Base-by-base conservation (phyloP, 2,113 vertebrate genomes). In the Rynchops niger region DNA sequence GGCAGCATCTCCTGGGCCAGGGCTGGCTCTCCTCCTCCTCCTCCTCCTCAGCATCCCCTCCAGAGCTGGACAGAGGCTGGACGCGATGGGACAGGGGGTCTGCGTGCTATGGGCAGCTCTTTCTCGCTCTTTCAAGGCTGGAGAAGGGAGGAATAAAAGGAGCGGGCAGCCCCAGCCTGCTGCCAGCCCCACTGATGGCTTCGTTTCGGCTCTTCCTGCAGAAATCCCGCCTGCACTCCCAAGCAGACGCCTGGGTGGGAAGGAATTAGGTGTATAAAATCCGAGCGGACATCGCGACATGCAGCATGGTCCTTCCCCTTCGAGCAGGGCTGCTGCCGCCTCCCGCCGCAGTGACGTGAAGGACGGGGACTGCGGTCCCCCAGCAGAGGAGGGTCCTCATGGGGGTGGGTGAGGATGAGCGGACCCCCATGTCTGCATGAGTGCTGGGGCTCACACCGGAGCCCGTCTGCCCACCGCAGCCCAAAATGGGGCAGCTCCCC, bases 241-340 rank as follows among this genome's bases (percentile, higher is more conserved):
- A 7, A 19, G 19, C 36, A 22, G 42, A 30, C 19, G 13, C 27
- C 32, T 8, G 29, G 67, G 34, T 15, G 38, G 58, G 20, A 16
- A 55, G 42, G 53, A 29, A 49, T 9, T 6, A 3, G 40, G 45
- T 0, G 2, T 14, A 3, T 2, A 15, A 87, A 29, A 27, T 27
- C 25, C 0, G 8, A 30, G 78, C 0, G 15, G 79, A 7, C 21
- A 18, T 1, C 3, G 2, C 0, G 5, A n/a, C 1, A 4, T 1
- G 15, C 34, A 6, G 62, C 30, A 21, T 0, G 3, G 18, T 22
- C 63, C 81, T 65, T 27, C 26, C 26, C 73, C 81, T 18, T 1
- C 1, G 11, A 49, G 63, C 71, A 15, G 47, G 20, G 67, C 12
- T 4, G 26, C 56, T 5, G 15, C 56, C 3, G 11, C 47, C 18